Base-by-base conservation (phyloP, 2,113 vertebrate species). In the Alethe diademata region DNA sequence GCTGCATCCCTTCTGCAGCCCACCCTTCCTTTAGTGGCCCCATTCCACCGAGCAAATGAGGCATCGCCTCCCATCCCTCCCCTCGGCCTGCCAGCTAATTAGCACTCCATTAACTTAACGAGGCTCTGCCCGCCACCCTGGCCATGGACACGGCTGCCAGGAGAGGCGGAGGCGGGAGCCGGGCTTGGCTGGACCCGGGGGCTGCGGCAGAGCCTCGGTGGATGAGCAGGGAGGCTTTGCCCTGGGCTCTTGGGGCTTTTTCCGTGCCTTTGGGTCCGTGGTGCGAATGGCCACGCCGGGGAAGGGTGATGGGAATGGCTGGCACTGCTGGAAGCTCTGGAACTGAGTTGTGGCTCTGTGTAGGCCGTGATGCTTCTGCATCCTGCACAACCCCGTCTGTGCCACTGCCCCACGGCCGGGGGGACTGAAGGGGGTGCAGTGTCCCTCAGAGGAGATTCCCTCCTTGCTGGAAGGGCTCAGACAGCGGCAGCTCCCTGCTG, bases 21-120 rank as follows among this genome's bases (percentile, higher is more conserved):
- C 91, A 86, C 90, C 84, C 72, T 94, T 93, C 78, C 93, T 92
- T 86, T 91, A 94, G 97, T 93, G 94, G 91, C 72, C 83, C 87
- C 54, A 79, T 92, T 94, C 94, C 90, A 88, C 82, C 2, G n/a
- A 92, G 96, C 91, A 93, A 96, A 97, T 93, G 95, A 98, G 88
- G 91, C 92, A 86, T 92, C 4, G 6, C 93, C 50, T 85, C 23
- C 0, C 5, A 73, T 54, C 92, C 92, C 79, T 97, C 95, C 92
- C 78, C 93, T 96, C 84, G 58, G 61, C 91, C 95, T 97, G 97
- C 79, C 97, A 96, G 95, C 65, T 81, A 98, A 97, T 98, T 96
- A 97, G 89, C 93, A 74, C 74, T 54, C 94, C 91, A 96, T 98
- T 97, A 97, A 88, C 65, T 97, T 97, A 96, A 97, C 40, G 95